Conservation (phyloP, 92 coral and sea anemone species). For the Epizoanthus stellaris region DNA sequence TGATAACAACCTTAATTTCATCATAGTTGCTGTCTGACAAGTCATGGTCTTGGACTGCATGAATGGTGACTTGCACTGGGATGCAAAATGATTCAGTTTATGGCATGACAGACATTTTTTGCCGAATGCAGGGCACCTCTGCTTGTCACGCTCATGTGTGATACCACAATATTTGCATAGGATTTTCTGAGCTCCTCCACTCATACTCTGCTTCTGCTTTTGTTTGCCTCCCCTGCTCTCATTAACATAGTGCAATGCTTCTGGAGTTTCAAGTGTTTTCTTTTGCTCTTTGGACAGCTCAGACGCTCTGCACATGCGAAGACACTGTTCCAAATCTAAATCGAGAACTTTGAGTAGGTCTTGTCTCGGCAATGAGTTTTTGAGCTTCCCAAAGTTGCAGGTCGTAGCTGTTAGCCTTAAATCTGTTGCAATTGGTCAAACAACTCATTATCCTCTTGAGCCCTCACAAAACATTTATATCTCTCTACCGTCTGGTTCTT, state of each 20-base stretch:
- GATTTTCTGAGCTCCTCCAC: not conserved
- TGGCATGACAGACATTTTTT: not conserved
- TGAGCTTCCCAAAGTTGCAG: constrained; percentile 41
- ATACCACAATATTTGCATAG: not conserved
- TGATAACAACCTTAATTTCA: too few species aligned
- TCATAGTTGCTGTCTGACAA: not conserved
- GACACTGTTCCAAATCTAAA: constrained; percentile 8
- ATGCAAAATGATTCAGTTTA: not conserved
- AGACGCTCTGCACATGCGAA: constrained; percentile 8
- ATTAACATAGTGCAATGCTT: not conserved
- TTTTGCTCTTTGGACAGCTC: constrained; percentile 12
- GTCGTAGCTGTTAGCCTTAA: constrained; percentile 20
- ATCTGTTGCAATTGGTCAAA: constrained; percentile 36
- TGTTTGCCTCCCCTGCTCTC: not conserved
- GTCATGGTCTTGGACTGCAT: not conserved
- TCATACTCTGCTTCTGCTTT: too few species aligned
- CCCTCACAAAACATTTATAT: constrained; percentile 35
- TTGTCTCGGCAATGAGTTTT: constrained; percentile 36
- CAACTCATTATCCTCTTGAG: constrained; percentile 39
- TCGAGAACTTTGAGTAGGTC: constrained; percentile 33
- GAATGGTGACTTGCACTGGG: constrained; percentile 5
- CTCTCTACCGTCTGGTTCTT: constrained; percentile 44
- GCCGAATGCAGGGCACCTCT: too few species aligned
- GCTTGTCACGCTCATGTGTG: too few species aligned
- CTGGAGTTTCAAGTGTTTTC: constrained; percentile 2